phyloP scores from a whole-genome alignment of 2,888 invertebrate species.

The Platycheirus rosarum region DNA sequence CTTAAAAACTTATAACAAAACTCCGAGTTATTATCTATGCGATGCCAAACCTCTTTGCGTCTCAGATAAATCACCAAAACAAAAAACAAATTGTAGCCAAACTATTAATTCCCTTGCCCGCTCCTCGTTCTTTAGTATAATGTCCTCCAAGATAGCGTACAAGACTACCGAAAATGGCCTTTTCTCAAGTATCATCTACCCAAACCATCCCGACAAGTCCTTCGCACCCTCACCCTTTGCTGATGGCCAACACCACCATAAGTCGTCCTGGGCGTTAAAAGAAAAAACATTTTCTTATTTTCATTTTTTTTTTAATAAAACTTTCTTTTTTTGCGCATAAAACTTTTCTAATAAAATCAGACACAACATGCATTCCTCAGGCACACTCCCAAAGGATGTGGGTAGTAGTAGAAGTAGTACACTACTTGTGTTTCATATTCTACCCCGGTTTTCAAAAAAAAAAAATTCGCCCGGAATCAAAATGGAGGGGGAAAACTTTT shows the following conservation, averaged over 20 bases:
- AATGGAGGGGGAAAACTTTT: constrained; percentile 53
- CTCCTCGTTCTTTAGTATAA: neutral
- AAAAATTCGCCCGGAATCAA: neutral
- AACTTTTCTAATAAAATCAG: constrained; percentile 73
- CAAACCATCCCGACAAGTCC: constrained; percentile 9
- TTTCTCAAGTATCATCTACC: constrained; percentile 40
- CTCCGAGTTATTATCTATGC: constrained; percentile 66
- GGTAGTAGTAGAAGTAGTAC: constrained; percentile 5
- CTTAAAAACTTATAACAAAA: constrained; percentile 67
- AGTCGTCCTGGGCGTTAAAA: constrained; percentile 55
- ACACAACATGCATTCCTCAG: constrained; percentile 54
- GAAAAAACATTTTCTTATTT: constrained; percentile 53
- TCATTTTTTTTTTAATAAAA: constrained; percentile 61
- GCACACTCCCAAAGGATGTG: constrained; percentile 12
- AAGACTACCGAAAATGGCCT: constrained; percentile 35
- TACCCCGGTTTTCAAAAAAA: neutral
- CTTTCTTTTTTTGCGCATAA: constrained; percentile 53
- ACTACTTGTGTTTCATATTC: neutral
- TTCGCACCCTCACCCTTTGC: neutral
- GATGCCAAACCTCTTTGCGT: constrained; percentile 70
- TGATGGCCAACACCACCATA: too few species aligned
- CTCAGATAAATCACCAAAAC: constrained; percentile 66
- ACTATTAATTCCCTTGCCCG: constrained; percentile 55
- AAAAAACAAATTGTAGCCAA: constrained; percentile 70
- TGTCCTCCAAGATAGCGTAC: constrained; percentile 33